Evolutionary conservation across 2,888 invertebrate genomes (phyloP).

Genomic region (Diadegma fenestrale): DNA sequence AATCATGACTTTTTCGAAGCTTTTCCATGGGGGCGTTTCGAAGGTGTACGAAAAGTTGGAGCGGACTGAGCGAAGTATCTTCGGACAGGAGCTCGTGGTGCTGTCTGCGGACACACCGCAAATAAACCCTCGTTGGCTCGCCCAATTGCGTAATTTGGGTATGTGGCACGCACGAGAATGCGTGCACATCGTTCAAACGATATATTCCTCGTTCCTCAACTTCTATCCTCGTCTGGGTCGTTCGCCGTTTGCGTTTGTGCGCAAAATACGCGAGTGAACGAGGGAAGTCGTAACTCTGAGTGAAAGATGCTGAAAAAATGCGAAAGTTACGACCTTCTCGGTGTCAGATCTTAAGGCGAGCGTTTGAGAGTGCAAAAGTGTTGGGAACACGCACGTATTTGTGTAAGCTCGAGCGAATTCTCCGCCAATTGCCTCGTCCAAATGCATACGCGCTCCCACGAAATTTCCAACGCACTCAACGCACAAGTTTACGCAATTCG

Average conservation of each 20-base stretch:
- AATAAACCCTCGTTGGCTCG: constrained; percentile 73
- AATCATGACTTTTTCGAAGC: not conserved
- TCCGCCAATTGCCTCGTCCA: constrained; percentile 41
- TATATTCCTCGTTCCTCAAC: constrained; percentile 27
- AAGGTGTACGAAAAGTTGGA: not conserved
- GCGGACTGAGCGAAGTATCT: not conserved
- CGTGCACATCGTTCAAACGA: constrained; percentile 70
- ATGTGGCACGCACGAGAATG: constrained; percentile 75
- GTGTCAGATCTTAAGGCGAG: not conserved
- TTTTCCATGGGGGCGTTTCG: not conserved
- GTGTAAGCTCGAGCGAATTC: constrained; percentile 30
- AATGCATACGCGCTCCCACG: constrained; percentile 35
- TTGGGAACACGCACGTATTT: constrained; percentile 3
- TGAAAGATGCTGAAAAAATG: not conserved
- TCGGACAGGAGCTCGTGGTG: not conserved
- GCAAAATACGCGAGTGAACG: constrained; percentile 3
- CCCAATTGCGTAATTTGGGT: constrained; percentile 68
- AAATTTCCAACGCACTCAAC: constrained; percentile 32
- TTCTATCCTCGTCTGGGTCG: constrained; percentile 47
- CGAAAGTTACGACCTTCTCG: constrained; percentile 12
- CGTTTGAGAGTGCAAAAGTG: not conserved
- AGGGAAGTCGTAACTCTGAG: not conserved
- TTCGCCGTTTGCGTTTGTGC: constrained; percentile 30
- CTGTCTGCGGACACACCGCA: constrained; percentile 67
- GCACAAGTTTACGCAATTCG: constrained; percentile 55